Conservation (phyloP, 2,797 vertebrate species). For the Chaetophractus vellerosus region DNA sequence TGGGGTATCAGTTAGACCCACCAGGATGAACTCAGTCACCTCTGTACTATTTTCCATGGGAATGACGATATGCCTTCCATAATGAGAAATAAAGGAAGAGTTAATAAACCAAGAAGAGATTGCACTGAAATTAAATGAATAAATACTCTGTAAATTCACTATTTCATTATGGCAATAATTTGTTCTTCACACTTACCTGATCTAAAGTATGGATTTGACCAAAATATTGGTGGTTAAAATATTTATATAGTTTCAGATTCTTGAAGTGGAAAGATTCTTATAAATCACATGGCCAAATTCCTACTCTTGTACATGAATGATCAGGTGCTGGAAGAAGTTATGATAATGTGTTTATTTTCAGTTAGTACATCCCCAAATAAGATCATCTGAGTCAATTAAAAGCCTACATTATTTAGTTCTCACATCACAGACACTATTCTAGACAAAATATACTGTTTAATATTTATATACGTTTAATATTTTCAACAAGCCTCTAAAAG, state of each 20-base stretch:
- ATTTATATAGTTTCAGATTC: background rate
- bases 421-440: background rate
- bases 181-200: background rate
- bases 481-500: background rate
- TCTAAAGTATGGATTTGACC: background rate
- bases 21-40: slow-evolving; percentile 45
- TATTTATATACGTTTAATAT: background rate
- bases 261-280: background rate
- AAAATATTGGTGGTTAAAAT: background rate
- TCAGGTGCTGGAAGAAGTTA: background rate
- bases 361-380: background rate
- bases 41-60: background rate
- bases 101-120: background rate
- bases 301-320: background rate
- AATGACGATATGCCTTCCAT: background rate
- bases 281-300: background rate
- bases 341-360: background rate
- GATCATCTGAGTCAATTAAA: background rate
- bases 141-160: background rate
- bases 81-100: background rate
- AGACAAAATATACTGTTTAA: background rate
- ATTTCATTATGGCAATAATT: background rate
- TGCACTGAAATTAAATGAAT: background rate
- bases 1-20: background rate
- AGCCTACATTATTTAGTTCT: background rate